phyloP scores from a whole-genome alignment of 2,113 vertebrate genomes.

The Recurvirostra avosetta region DNA sequence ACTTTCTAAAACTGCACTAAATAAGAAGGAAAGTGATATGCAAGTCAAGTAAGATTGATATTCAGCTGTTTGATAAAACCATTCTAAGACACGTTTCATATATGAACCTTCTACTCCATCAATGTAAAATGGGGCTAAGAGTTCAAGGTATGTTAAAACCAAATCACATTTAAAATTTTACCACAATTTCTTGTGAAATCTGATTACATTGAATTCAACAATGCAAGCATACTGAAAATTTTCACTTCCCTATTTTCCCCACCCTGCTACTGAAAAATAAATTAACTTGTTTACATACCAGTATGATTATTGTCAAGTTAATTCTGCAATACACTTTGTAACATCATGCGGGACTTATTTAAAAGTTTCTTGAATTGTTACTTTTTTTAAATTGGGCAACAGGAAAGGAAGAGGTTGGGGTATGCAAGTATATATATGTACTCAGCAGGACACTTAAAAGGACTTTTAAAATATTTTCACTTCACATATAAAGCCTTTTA shows the following conservation, averaged over 20 bases:
- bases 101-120: not conserved
- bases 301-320: not conserved
- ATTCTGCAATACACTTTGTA: not conserved
- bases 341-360: not conserved
- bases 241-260: not conserved
- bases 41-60: not conserved
- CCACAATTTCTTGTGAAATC: not conserved
- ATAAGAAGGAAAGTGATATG: not conserved
- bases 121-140: not conserved
- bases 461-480: not conserved
- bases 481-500: not conserved
- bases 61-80: not conserved
- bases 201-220: not conserved
- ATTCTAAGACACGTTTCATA: not conserved
- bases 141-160: not conserved
- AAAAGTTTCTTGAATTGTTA: not conserved
- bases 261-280: not conserved
- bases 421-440: not conserved
- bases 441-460: not conserved
- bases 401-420: not conserved
- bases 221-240: not conserved
- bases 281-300: not conserved
- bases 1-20: not conserved
- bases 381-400: not conserved
- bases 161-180: not conserved